Conservation (phyloP, 2,888 invertebrate genomes). For the Lymantria monacha region DNA sequence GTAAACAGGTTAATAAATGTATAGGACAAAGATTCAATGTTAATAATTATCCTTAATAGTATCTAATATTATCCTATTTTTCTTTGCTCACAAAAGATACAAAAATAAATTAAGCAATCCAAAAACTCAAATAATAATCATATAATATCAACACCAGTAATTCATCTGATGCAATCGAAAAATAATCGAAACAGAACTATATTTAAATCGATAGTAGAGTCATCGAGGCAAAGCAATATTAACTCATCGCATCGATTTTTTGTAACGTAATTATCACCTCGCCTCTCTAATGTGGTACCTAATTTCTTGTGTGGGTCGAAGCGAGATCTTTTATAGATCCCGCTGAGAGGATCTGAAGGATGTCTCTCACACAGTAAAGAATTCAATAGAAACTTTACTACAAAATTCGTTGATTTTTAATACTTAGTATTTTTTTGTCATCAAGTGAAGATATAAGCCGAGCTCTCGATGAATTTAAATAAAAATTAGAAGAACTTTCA, state of each 20-base stretch:
- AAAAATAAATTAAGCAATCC: slow-evolving; percentile 6
- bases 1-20: too few species aligned
- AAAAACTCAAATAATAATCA: slow-evolving; percentile 26
- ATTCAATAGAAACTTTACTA: not conserved
- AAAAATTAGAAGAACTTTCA: too few species aligned
- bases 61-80: too few species aligned
- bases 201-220: slow-evolving; percentile 59
- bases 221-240: slow-evolving; percentile 69
- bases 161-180: slow-evolving; percentile 30
- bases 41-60: too few species aligned
- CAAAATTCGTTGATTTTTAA: too few species aligned
- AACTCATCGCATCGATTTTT: slow-evolving; percentile 73
- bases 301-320: slow-evolving; percentile 76
- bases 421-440: too few species aligned
- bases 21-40: too few species aligned
- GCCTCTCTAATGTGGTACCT: slow-evolving; percentile 74
- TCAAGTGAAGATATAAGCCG: too few species aligned
- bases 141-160: slow-evolving; percentile 12
- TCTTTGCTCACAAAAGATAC: too few species aligned
- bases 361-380: slow-evolving; percentile 57
- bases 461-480: too few species aligned
- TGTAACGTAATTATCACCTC: slow-evolving; percentile 79
- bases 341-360: slow-evolving; percentile 46
- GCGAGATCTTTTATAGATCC: slow-evolving; percentile 68
- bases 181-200: slow-evolving; percentile 36